Evolutionary conservation across 2,888 invertebrate genomes (phyloP), one percentile per base, ranked within the genome.

Genomic region (Chloroclysta siterata): DNA sequence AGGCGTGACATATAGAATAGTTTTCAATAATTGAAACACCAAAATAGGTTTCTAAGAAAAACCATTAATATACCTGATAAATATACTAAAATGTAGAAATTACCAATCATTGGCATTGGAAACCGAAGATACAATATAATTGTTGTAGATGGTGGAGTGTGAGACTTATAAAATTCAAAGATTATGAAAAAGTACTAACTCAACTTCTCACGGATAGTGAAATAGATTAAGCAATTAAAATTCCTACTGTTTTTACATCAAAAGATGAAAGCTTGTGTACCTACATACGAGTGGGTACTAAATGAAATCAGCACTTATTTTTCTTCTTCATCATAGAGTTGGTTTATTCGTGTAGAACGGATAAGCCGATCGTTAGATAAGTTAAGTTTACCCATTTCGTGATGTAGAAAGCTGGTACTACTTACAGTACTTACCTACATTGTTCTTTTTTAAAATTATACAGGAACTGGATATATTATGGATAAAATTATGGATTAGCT

Each of bases 331-430:
- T 39, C n/a, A 5, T 46, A 39, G 13, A 36, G 53, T 22, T 53
- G 33, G 53, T 28, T 52, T 55, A 76, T 75, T 78, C 74, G 77
- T 64, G 74, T 68, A 79, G 79, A 83, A 81, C 79, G 11, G 36
- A 39, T 39, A 39, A 39, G 11, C 36, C 11, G 65, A 46, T 62
- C 72, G 72, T 72, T 70, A 71, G 65, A 66, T 76, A 66, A 69
- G 68, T 41, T 41, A 69, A 69, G 66, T 65, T 61, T 58, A 54
- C 70, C 61, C 71, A 52, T 47, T 63, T 60, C 59, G 52, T 59
- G 71, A 73, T 70, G 75, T 79, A 80, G 82, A 84, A 82, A 84
- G 81, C 76, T 60, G 44, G 66, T 72, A 72, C 13, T n/a, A 14
- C 10, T 47, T 11, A 22, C 22, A 22, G 22, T 22, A 22, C 22